phyloP scores from a whole-genome alignment of 2,797 vertebrate species.

The Cuculus canorus region DNA sequence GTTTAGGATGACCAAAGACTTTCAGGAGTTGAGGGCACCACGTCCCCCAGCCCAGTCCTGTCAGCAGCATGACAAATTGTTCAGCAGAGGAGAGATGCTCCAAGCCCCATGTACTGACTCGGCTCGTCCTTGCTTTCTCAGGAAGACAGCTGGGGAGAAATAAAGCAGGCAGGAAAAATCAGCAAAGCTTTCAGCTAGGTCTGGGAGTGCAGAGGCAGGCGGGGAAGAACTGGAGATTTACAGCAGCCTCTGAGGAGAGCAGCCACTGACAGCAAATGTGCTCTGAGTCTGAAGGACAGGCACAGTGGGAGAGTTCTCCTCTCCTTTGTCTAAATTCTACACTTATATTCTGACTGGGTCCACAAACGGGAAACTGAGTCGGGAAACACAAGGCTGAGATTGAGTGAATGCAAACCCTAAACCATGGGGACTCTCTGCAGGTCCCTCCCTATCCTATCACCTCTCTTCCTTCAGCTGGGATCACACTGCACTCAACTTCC shows the following conservation, averaged over 20 bases:
- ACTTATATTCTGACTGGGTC: not conserved
- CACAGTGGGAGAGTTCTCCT: not conserved
- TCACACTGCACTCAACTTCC: not conserved
- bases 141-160: not conserved
- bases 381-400: not conserved
- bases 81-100: not conserved
- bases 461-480: not conserved
- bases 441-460: not conserved
- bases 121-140: not conserved
- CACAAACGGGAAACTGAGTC: not conserved
- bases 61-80: not conserved
- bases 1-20: accelerated
- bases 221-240: not conserved
- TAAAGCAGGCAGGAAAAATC: not conserved
- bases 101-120: not conserved
- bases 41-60: not conserved
- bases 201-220: not conserved
- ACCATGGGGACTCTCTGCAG: not conserved
- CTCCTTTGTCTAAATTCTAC: not conserved
- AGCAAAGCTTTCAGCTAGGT: slow-evolving; percentile 32
- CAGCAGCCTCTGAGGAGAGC: not conserved
- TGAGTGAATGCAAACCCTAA: not conserved
- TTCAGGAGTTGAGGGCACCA: accelerated
- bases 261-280: not conserved
- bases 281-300: not conserved